A percentile compares a stretch with the other conserved stretches of the same genome.
Evolutionary conservation across 2,113 vertebrate genomes (phyloP).

Genomic region (Pipa parva): DNA sequence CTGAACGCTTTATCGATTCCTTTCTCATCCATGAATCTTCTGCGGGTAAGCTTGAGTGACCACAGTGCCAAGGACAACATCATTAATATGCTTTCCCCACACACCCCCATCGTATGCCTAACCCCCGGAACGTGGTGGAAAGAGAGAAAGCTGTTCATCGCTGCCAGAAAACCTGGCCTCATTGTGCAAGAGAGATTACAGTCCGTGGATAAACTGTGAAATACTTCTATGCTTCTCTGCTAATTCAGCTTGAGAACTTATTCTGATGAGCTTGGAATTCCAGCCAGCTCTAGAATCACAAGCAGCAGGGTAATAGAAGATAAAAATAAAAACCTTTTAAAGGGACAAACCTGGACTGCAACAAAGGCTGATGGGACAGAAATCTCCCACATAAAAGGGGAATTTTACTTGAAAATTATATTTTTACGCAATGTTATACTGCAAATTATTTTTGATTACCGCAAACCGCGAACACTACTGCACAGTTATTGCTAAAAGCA

Average conservation of each 20-base stretch:
- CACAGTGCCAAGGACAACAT: slow-evolving; percentile 40
- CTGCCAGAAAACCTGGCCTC: slow-evolving; percentile 32
- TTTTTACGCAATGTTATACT: no score
- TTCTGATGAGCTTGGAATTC: slow-evolving; percentile 26
- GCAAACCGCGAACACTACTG: no score
- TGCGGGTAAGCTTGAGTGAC: slow-evolving; percentile 40
- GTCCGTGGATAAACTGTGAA: slow-evolving; percentile 31
- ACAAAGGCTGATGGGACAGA: no score
- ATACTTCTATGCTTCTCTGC: slow-evolving; percentile 29
- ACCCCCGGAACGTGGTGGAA: slow-evolving; percentile 26
- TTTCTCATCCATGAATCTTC: slow-evolving; percentile 40
- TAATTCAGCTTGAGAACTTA: slow-evolving; percentile 36
- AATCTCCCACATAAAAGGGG: no score
- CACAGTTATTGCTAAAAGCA: no score
- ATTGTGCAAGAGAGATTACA: slow-evolving; percentile 42
- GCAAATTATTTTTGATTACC: no score
- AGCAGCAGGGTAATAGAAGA: slow-evolving; percentile 3
- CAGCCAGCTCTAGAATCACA: not conserved
- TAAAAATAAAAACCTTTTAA: slow-evolving; percentile 3
- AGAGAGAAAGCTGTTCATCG: slow-evolving; percentile 19
- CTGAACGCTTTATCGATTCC: slow-evolving; percentile 39
- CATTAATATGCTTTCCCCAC: slow-evolving; percentile 34
- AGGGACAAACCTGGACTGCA: no score
- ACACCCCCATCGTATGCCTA: slow-evolving; percentile 21
- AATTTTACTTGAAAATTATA: no score